Base-by-base conservation (phyloP, 1,140 invertebrate genomes). In the Chelonus insularis region DNA sequence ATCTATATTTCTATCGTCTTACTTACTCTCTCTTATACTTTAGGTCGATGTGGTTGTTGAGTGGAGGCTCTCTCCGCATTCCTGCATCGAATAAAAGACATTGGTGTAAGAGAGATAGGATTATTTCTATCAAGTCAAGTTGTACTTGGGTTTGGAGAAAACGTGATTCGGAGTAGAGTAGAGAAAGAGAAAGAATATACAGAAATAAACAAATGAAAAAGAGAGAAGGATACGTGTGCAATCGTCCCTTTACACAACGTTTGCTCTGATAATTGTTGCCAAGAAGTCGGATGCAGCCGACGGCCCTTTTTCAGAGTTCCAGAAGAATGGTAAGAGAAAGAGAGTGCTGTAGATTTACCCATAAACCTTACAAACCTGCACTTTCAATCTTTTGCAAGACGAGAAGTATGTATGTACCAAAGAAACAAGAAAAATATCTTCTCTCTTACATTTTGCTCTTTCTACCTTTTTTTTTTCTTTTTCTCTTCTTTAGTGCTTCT, bases 191-290 rank as follows among this genome's bases (percentile, higher is more conserved):
- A 29, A 29, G 25, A 29, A 29, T n/a, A 29, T 3, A 29, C 3
- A 29, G 25, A 29, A 29, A 29, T 29, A 7, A 7, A 29, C 25
- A 7, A 29, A 29, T 29, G 45, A 57, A 57, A 57, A 25, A 47
- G 32, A 57, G 12, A 56, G 3, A 56, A 29, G 12, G 25, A 29
- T 4, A 29, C 25, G n/a, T n/a, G n/a, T 7, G 51, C 11, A 23
- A 32, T 36, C 6, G 1, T 23, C 16, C 63, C 56, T 63, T 58
- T 66, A 45, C 48, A 56, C 58, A 52, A 62, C 62, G 51, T 60
- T 68, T 68, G 64, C 58, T 56, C 41, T 41, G 62, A 66, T 68
- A 66, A 66, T 68, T 65, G 64, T 68, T 68, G 67, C 60, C 62
- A 56, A 64, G 67, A 66, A 65, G 64, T 63, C 60, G 62, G 62